phyloP scores from a whole-genome alignment of 2,888 invertebrate genomes.

The Abrostola triplasia region DNA sequence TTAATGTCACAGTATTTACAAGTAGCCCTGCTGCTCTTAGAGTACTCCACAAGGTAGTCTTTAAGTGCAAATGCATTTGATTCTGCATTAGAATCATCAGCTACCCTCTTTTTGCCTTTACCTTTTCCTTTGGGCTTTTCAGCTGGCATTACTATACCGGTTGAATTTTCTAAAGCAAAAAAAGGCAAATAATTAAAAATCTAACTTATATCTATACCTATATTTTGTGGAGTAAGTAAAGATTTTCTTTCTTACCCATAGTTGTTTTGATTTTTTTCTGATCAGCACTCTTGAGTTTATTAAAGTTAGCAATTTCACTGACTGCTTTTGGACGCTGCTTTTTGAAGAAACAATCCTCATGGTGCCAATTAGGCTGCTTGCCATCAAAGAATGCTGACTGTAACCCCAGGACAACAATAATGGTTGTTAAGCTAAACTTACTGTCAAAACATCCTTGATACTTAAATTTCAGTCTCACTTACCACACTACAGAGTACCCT shows the following conservation, averaged over 20 bases:
- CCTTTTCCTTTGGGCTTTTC: slow-evolving; percentile 86
- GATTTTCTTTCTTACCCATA: slow-evolving; percentile 87
- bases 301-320: slow-evolving; percentile 94
- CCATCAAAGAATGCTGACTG: slow-evolving; percentile 96
- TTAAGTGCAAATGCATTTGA: slow-evolving; percentile 72
- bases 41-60: slow-evolving; percentile 94
- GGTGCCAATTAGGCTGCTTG: slow-evolving; percentile 96
- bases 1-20: slow-evolving; percentile 96
- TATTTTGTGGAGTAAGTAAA: neutral
- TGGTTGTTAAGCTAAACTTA: neutral
- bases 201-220: too few species aligned
- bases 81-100: slow-evolving; percentile 65
- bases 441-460: neutral
- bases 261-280: slow-evolving; percentile 92
- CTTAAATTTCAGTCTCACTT: too few species aligned
- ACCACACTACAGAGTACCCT: too few species aligned
- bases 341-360: slow-evolving; percentile 95
- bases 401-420: slow-evolving; percentile 53
- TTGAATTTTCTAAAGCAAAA: slow-evolving; percentile 54
- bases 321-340: slow-evolving; percentile 92
- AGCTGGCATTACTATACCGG: slow-evolving; percentile 79
- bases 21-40: slow-evolving; percentile 94
- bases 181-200: slow-evolving; percentile 2
- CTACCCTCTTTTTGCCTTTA: slow-evolving; percentile 74
- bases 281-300: slow-evolving; percentile 94